Conservation (phyloP, 1,140 invertebrate species). For the Eriocheir sinensis region DNA sequence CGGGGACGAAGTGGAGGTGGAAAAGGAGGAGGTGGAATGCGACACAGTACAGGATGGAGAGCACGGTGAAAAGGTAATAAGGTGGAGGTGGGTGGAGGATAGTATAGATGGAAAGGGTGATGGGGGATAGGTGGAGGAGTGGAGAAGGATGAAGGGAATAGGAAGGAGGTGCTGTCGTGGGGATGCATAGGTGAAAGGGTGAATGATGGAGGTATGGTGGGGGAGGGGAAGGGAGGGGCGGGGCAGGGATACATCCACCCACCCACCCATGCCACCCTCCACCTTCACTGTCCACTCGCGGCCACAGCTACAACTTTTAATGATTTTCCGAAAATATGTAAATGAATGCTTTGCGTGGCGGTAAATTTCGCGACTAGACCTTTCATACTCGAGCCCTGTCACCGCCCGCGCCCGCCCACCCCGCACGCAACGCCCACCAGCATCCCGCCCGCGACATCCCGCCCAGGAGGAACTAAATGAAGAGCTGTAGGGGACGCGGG, state of each 20-base stretch:
- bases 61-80: not conserved
- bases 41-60: too few species aligned
- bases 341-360: constrained; percentile 50
- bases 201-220: not conserved
- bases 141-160: too few species aligned
- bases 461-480: not conserved
- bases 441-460: not conserved
- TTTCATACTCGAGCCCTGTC: not conserved
- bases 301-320: constrained; percentile 70
- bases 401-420: not conserved
- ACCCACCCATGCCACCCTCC: not conserved
- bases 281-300: constrained; percentile 50
- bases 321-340: constrained; percentile 69
- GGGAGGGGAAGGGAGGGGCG: not conserved
- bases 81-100: not conserved
- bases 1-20: not conserved
- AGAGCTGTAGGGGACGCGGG: too few species aligned
- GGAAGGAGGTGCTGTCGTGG: too few species aligned
- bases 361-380: constrained; percentile 45
- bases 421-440: not conserved
- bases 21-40: not conserved
- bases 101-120: not conserved
- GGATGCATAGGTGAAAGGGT: too few species aligned
- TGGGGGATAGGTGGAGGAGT: too few species aligned
- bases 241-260: not conserved